Percentiles rank a stretch among this genome's conserved stretches.
Conservation (phyloP, 2,113 vertebrate genomes). For the Cromileptes altivelis region DNA sequence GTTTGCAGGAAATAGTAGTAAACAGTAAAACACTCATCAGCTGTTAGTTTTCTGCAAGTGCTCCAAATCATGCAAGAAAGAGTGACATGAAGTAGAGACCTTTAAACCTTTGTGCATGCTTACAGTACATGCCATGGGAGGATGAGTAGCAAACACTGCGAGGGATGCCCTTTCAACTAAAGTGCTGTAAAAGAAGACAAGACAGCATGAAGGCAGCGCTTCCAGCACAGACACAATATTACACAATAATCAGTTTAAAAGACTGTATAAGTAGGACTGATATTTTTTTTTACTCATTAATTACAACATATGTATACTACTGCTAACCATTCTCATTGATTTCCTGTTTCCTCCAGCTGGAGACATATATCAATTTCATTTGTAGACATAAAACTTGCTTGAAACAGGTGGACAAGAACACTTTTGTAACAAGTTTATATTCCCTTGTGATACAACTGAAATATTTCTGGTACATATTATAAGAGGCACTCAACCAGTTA, state of each 20-base stretch:
- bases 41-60: constrained; percentile 18
- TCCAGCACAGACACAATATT: neutral
- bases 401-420: neutral
- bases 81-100: constrained; percentile 22
- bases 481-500: too few relatives aligned
- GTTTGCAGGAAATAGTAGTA: neutral
- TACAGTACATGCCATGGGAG: constrained; percentile 58
- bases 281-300: neutral
- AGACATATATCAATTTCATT: neutral
- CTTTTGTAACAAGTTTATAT: neutral
- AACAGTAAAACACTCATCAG: neutral
- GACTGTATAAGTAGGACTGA: neutral
- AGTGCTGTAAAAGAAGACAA: constrained; percentile 66
- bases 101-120: constrained; percentile 65
- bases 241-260: neutral
- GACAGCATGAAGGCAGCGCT: constrained; percentile 43
- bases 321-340: neutral
- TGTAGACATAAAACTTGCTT: neutral
- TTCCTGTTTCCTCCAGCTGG: neutral
- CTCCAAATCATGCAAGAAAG: constrained; percentile 23
- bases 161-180: constrained; percentile 48
- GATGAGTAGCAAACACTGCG: constrained; percentile 46
- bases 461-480: neutral
- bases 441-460: neutral
- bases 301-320: neutral